A percentile compares a stretch with the other conserved stretches of the same genome.
Conservation (phyloP, 1,140 invertebrate genomes). For the Rhyacophila brunnea region DNA sequence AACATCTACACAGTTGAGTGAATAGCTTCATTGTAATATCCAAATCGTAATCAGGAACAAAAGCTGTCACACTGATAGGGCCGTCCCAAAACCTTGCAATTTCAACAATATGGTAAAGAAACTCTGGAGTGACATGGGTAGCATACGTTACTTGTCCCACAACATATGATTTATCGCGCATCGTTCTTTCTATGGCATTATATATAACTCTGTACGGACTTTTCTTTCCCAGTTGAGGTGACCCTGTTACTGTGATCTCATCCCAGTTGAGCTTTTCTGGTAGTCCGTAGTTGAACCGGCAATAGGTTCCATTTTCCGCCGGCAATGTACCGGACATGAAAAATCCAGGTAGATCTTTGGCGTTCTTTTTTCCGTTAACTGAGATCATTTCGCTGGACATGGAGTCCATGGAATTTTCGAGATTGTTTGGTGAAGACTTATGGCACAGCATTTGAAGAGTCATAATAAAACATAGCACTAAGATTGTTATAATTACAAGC, state of each 20-base stretch:
- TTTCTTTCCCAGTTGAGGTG: constrained; percentile 57
- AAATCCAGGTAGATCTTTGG: constrained; percentile 47
- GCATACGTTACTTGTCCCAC: constrained; percentile 61
- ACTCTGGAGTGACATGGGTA: constrained; percentile 75
- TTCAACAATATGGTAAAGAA: constrained; percentile 68
- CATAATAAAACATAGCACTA: constrained; percentile 35
- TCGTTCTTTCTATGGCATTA: constrained; percentile 56
- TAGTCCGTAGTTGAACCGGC: constrained; percentile 63
- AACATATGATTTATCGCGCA: constrained; percentile 41
- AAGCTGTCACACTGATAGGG: constrained; percentile 70
- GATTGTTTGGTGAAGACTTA: constrained; percentile 32
- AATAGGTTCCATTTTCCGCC: constrained; percentile 56
- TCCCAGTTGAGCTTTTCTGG: constrained; percentile 56
- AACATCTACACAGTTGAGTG: constrained; percentile 62
- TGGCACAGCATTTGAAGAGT: constrained; percentile 37
- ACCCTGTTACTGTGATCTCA: constrained; percentile 44
- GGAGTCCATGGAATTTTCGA: constrained; percentile 39
- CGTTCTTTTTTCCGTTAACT: constrained; percentile 42
- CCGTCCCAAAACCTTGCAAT: constrained; percentile 72
- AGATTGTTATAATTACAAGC: constrained; percentile 31
- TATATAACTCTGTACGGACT: constrained; percentile 66
- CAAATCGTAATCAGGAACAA: constrained; percentile 67
- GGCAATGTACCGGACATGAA: constrained; percentile 55
- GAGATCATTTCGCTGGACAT: constrained; percentile 39
- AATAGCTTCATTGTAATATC: constrained; percentile 61